Conservation (phyloP, 2,888 invertebrate genomes). For the Caenorhabditis doughertyi region DNA sequence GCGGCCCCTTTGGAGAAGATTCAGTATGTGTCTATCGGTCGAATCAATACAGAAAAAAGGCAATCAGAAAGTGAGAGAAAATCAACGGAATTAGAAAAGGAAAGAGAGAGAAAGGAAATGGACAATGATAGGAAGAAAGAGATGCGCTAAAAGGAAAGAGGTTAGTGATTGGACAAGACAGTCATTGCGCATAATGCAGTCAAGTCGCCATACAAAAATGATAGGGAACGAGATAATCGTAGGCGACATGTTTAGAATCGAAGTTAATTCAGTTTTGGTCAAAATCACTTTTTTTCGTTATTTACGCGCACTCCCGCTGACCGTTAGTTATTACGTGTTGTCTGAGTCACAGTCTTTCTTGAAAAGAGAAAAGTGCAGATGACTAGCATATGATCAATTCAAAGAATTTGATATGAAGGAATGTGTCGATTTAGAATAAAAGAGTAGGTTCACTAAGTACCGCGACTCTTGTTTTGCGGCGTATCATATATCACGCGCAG, state of each 20-base stretch:
- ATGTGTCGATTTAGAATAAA: slow-evolving; percentile 4
- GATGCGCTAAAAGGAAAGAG: slow-evolving; percentile 30
- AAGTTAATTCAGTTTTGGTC: slow-evolving; percentile 21
- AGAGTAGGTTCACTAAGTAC: slow-evolving; percentile 11
- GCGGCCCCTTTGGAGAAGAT: slow-evolving; percentile 14
- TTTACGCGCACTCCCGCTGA: neutral
- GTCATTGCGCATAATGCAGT: slow-evolving; percentile 18
- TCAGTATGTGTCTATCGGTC: slow-evolving; percentile 32
- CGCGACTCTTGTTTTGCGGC: slow-evolving; percentile 15
- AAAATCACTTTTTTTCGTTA: slow-evolving; percentile 11
- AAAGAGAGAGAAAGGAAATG: slow-evolving; percentile 27
- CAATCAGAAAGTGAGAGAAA: slow-evolving; percentile 37
- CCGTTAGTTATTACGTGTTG: slow-evolving; percentile 9
- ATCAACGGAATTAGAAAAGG: slow-evolving; percentile 35
- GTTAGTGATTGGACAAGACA: slow-evolving; percentile 36
- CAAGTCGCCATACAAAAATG: slow-evolving; percentile 23
- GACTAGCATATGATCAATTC: slow-evolving; percentile 32
- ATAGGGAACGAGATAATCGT: slow-evolving; percentile 41
- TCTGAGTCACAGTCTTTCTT: neutral
- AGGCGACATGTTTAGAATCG: slow-evolving; percentile 34
- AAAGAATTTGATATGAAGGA: slow-evolving; percentile 21
- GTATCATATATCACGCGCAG: slow-evolving; percentile 57
- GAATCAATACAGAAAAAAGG: slow-evolving; percentile 39
- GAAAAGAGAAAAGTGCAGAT: slow-evolving; percentile 4
- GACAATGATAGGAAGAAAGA: slow-evolving; percentile 25